phyloP scores from a whole-genome alignment of 37 sponge, comb jelly and placozoan species.

The Spongilla lacustris region DNA sequence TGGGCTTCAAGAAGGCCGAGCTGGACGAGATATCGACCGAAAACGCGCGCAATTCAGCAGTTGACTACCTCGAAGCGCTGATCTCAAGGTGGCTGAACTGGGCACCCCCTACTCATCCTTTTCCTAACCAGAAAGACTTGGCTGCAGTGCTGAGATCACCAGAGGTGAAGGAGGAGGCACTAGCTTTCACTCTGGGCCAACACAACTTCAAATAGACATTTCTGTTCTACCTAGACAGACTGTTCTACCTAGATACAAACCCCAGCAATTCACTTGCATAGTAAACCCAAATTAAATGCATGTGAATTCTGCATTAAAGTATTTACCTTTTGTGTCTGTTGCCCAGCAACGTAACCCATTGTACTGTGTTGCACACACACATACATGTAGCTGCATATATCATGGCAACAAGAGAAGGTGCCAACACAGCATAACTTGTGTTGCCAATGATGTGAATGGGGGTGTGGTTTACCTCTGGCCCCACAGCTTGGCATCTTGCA shows the following conservation, averaged over 20 bases:
- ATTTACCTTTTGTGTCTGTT: too few species aligned
- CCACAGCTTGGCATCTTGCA: slow-evolving; percentile 45
- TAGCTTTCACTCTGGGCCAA: background rate
- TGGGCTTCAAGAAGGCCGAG: background rate
- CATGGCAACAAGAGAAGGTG: too few species aligned
- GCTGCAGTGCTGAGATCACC: background rate
- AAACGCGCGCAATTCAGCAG: background rate
- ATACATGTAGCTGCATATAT: too few species aligned
- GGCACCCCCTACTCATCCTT: background rate
- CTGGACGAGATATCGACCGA: background rate
- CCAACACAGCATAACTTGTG: too few species aligned
- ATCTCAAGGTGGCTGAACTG: background rate
- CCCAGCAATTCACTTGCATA: too few species aligned
- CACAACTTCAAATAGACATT: background rate
- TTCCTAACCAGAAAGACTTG: background rate
- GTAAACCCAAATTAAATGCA: too few species aligned
- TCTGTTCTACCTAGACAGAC: too few species aligned
- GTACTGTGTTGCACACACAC: too few species aligned
- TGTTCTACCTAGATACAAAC: too few species aligned
- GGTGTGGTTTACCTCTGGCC: slow-evolving; percentile 42
- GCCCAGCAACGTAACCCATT: too few species aligned
- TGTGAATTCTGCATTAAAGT: too few species aligned
- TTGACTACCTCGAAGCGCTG: background rate
- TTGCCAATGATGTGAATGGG: background rate
- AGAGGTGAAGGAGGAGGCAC: background rate